Conservation (phyloP, 1,140 invertebrate genomes). For the Atta texana region DNA sequence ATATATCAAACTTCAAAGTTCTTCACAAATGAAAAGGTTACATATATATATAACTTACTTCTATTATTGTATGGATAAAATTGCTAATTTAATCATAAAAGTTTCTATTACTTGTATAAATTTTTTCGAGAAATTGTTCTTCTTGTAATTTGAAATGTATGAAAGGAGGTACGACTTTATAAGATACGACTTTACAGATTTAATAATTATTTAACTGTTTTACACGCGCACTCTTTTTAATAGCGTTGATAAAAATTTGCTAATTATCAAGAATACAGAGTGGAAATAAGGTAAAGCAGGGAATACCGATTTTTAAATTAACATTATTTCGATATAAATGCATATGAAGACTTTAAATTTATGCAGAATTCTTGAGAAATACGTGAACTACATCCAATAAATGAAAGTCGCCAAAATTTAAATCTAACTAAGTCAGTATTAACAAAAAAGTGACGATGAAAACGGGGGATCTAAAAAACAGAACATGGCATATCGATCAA, state of each 20-base stretch:
- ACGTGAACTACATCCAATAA: too few relatives aligned
- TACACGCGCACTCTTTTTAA: not conserved
- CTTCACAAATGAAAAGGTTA: not conserved
- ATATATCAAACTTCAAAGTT: slow-evolving; percentile 7
- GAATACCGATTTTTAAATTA: too few relatives aligned
- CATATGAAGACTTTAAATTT: too few relatives aligned
- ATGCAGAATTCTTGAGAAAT: too few relatives aligned
- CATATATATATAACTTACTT: too few relatives aligned
- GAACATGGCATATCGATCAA: too few relatives aligned
- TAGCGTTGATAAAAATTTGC: not conserved
- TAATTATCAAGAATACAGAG: not conserved
- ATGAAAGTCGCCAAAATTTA: too few relatives aligned
- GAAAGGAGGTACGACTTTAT: not conserved
- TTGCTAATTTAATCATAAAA: not conserved
- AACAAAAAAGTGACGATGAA: too few relatives aligned
- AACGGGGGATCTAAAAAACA: too few relatives aligned
- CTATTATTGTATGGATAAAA: not conserved
- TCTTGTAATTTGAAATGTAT: not conserved
- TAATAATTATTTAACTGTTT: not conserved
- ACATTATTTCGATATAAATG: too few relatives aligned
- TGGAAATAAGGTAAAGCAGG: too few relatives aligned
- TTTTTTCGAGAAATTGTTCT: not conserved
- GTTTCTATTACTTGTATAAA: not conserved
- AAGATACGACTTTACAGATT: not conserved
- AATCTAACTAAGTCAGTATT: too few relatives aligned